Conservation (phyloP, 30 jellyfish, hydroid and myxozoan species). For the Catostylus mosaicus region DNA sequence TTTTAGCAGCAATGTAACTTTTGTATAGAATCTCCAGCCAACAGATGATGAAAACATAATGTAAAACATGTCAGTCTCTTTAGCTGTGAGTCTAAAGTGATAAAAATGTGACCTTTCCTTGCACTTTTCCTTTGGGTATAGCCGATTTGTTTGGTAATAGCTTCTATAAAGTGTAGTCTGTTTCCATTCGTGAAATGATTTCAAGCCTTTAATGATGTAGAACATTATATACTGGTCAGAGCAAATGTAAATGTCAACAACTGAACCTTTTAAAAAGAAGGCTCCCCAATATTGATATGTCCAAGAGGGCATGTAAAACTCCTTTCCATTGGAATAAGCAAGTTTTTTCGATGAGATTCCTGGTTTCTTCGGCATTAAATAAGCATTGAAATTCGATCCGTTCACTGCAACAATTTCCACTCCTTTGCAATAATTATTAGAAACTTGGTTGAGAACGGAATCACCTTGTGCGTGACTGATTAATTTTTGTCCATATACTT, state of each 20-base stretch:
- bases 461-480: slow-evolving; percentile 47
- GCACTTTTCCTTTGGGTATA: slow-evolving; percentile 76
- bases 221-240: slow-evolving; percentile 87
- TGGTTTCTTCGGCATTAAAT: slow-evolving; percentile 40
- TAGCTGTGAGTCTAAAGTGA: slow-evolving; percentile 23
- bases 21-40: slow-evolving; percentile 91
- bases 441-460: not conserved
- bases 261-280: slow-evolving; percentile 71
- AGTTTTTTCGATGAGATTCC: slow-evolving; percentile 34
- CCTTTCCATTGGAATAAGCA: slow-evolving; percentile 34
- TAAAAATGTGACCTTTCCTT: slow-evolving; percentile 9
- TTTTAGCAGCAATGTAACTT: slow-evolving; percentile 37
- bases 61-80: slow-evolving; percentile 54
- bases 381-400: slow-evolving; percentile 12
- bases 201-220: slow-evolving; percentile 74
- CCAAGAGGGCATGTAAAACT: slow-evolving; percentile 87
- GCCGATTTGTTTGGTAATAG: slow-evolving; percentile 35
- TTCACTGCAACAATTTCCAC: slow-evolving; percentile 11
- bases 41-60: slow-evolving; percentile 84
- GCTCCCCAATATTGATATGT: slow-evolving; percentile 84
- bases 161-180: slow-evolving; percentile 62
- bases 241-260: slow-evolving; percentile 65
- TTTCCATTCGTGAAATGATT: slow-evolving; percentile 67
- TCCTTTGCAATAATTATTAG: slow-evolving; percentile 56
- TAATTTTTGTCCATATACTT: slow-evolving; percentile 29